Evolutionary conservation across 2,888 invertebrate species (phyloP).

Genomic region (Asteroscopus sphinx): DNA sequence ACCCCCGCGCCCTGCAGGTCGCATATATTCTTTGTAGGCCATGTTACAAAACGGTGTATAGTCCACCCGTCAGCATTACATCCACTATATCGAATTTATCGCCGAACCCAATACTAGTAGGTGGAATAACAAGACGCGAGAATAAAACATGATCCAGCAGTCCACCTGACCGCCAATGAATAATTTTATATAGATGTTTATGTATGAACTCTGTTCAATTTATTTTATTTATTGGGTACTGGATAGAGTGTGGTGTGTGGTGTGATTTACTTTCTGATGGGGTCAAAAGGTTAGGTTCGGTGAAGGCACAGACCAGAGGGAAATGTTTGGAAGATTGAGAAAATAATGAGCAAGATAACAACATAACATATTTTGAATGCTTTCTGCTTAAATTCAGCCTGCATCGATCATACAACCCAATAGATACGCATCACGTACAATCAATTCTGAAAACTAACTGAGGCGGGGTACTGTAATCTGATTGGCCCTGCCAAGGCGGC

Average conservation of each 20-base stretch:
- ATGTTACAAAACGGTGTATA: constrained; percentile 26
- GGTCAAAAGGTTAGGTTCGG: not conserved
- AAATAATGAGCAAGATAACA: too few species aligned
- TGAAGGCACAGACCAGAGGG: too few species aligned
- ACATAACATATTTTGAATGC: too few species aligned
- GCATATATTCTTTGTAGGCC: too few species aligned
- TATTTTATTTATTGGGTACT: constrained; percentile 53
- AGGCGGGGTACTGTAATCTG: too few species aligned
- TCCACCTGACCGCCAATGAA: constrained; percentile 58
- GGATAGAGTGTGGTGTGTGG: constrained; percentile 11
- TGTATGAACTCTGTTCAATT: constrained; percentile 47
- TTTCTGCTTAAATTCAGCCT: too few species aligned
- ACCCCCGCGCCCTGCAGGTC: too few species aligned
- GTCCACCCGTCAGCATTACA: not conserved
- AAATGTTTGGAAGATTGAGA: too few species aligned
- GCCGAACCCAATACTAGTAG: constrained; percentile 22
- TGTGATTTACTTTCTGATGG: constrained; percentile 12
- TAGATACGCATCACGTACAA: too few species aligned
- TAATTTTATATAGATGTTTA: constrained; percentile 56
- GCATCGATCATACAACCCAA: too few species aligned
- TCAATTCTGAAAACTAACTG: too few species aligned
- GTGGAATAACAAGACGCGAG: constrained; percentile 40
- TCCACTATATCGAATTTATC: constrained; percentile 48
- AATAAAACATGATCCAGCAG: constrained; percentile 59
- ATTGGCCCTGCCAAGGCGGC: too few species aligned